phyloP scores from a whole-genome alignment of 2,888 invertebrate species.

The Acleris sparsana region DNA sequence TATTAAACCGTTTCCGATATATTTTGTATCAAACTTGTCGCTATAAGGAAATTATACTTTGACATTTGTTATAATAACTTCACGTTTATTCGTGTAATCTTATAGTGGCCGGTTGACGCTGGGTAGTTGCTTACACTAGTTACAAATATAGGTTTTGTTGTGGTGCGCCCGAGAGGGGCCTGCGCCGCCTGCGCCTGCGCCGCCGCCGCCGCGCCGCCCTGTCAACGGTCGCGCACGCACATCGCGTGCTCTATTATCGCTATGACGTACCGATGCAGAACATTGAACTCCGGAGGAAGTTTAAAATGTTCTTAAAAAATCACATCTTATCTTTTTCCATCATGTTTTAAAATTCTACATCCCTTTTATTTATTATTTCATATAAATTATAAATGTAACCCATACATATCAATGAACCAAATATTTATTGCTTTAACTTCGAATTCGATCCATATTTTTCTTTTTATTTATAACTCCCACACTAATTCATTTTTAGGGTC shows the following conservation, averaged over 20 bases:
- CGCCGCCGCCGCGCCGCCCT: constrained; percentile 54
- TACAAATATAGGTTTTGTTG: constrained; percentile 37
- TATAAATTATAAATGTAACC: too few relatives aligned
- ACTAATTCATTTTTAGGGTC: too few relatives aligned
- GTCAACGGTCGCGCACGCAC: constrained; percentile 67
- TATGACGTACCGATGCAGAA: constrained; percentile 68
- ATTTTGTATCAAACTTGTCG: too few relatives aligned
- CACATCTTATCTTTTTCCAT: constrained; percentile 56
- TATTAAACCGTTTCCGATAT: too few relatives aligned
- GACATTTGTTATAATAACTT: not conserved
- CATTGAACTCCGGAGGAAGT: constrained; percentile 81
- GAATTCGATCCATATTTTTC: too few relatives aligned
- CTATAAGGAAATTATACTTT: too few relatives aligned
- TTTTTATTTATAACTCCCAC: too few relatives aligned
- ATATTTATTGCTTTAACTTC: too few relatives aligned
- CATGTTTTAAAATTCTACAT: constrained; percentile 1
- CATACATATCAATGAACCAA: too few relatives aligned
- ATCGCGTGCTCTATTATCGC: constrained; percentile 72
- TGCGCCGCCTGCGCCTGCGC: constrained; percentile 53
- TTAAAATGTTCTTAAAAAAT: constrained; percentile 72
- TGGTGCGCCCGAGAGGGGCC: constrained; percentile 54
- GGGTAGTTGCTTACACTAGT: constrained; percentile 40
- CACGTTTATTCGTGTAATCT: constrained; percentile 1
- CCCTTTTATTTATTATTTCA: constrained; percentile 13
- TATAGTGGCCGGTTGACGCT: constrained; percentile 22